Base-by-base conservation (phyloP, 2,113 vertebrate genomes). In the Turnix velox region DNA sequence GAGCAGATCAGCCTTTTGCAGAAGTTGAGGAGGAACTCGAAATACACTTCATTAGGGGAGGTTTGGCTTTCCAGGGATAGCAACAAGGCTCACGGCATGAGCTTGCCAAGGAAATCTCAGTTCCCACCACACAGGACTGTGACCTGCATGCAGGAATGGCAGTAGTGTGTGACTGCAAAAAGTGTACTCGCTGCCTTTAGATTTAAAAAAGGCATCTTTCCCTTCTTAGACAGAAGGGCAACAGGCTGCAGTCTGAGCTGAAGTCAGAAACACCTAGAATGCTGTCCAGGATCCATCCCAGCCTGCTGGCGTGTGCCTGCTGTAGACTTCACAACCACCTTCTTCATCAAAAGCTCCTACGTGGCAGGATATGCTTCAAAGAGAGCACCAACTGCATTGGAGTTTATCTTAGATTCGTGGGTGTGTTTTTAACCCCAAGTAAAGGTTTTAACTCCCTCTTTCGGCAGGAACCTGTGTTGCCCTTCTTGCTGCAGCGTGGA, bases 311-410 rank as follows among this genome's bases (percentile, higher is more conserved):
- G 0, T 3, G 17, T 3, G 37, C 55, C 30, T 10, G 33, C 82
- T 31, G 0, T 0, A 0, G 8, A 0, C 31, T 7, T 61, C 40
- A 3, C 49, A 22, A 0, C 7, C 59, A 1, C 7, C n/a, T 12
- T 6, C 3, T 39, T 25, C 2, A 0, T 0, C 2, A 2, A 12
- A 23, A 3, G 19, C 51, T 24, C 35, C 65, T 10, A 0, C 10
- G 5, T 3, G 40, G n/a, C 63, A 8, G 46, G 10, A 18, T 51
- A 8, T 25, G 14, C 31, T 1, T 14, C 27, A 9, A 6, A 19
- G 22, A 24, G 14, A 46, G 45, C 85, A 52, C 27, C 68, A 13
- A 48, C 58, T 18, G 20, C 52, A 1, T 16, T 25, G 9, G 2
- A 6, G 15, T 7, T 40, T 48, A 12, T 45, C 27, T 27, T 3